Evolutionary conservation across 2,113 vertebrate genomes (phyloP).

Genomic region (Collichthys lucidus): DNA sequence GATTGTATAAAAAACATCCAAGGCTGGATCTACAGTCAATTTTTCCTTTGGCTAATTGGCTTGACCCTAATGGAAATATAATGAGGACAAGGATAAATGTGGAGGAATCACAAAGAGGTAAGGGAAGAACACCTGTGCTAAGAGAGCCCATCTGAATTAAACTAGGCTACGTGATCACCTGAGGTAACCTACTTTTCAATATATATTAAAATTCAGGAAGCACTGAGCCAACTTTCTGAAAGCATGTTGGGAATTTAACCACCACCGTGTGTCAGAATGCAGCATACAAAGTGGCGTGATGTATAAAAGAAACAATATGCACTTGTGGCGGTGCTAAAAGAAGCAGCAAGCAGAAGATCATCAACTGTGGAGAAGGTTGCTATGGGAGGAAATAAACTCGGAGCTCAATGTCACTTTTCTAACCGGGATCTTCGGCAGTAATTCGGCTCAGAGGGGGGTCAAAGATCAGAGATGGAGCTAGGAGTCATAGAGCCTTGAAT

Average conservation of each 20-base stretch:
- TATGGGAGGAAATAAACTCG: slow-evolving; percentile 12
- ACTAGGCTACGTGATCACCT: neutral
- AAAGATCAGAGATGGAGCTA: slow-evolving; percentile 63
- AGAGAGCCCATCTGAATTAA: neutral
- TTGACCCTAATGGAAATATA: neutral
- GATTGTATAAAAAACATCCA: neutral
- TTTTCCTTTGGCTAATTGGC: neutral
- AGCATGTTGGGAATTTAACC: slow-evolving; percentile 1
- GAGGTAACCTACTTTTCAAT: neutral
- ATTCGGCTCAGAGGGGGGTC: slow-evolving; percentile 49
- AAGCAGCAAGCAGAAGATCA: neutral
- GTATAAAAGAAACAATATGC: neutral
- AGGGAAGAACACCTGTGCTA: neutral
- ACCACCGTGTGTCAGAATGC: neutral
- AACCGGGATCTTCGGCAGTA: slow-evolving; percentile 40
- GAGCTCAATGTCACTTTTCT: slow-evolving; percentile 16
- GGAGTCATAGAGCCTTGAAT: slow-evolving; percentile 24
- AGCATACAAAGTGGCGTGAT: neutral
- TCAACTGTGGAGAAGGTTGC: neutral
- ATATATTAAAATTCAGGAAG: neutral
- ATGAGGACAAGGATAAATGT: slow-evolving; percentile 22
- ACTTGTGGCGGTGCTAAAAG: neutral
- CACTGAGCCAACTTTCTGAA: neutral
- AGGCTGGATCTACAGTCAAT: neutral
- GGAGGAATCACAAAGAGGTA: neutral